Base-by-base conservation (phyloP, 2,888 invertebrate species). In the Lasius fuliginosus region DNA sequence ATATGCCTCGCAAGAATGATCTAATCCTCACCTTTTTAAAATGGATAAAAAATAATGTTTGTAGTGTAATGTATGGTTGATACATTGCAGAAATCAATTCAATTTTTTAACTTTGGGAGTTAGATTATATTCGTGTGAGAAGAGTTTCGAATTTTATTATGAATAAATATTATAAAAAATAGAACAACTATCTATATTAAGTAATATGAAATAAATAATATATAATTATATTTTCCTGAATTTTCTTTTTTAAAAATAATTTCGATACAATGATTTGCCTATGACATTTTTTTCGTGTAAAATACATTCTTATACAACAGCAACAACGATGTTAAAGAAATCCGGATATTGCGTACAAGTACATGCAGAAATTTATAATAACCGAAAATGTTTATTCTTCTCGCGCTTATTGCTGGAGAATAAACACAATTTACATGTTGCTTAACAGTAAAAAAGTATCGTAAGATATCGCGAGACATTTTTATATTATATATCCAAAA, bases 371-470 rank as follows among this genome's bases (percentile, higher is more conserved):
- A 33, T 33, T 3, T 33, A 33, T 33, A 33, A 33, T 3, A 49
- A 68, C 33, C 30, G 68, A 46, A 69, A 68, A 18, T 68, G 9
- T 11, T 69, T 49, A 33, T 33, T 33, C 30, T 53, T 69, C 11
- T 69, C 12, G 46, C 46, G 46, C 46, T 46, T 33, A 33, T 33
- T 36, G 36, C 36, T 49, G 53, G 12, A 12, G 49, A 12, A 12
- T 36, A 69, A 33, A 69, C 1, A 49, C 46, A 8, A 8, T 33
- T 36, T 36, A 36, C 36, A 36, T 36, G 5, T 36, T 0, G 30
- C 53, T 33, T 12, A n/a, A 3, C 49, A 53, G 23, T 23, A 23
- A 23, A 69, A 30, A 49, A 27, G n/a, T 18, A 33, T 68, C 4
- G 11, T 36, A 18, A 69, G 12, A 53, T 18, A 33, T 68, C 4